These are phyloP conservation scores for Eurystomus gularis DNA, from an alignment of 2,113 vertebrate species.

Conservation along the genomic window DNA sequence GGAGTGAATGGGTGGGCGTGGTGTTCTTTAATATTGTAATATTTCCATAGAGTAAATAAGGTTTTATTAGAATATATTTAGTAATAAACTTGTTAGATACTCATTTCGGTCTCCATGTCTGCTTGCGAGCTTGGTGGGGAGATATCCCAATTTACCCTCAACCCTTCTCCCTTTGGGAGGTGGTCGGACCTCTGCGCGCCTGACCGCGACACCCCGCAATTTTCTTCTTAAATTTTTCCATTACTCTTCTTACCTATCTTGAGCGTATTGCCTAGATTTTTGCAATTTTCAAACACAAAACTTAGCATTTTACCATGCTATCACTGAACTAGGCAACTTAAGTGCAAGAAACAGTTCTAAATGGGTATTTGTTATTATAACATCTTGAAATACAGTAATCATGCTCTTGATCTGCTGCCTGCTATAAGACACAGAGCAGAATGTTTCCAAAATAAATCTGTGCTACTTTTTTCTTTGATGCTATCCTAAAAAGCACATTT, in stretches of 20 bases:
- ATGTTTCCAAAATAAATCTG: not conserved
- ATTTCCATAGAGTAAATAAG: too few species aligned
- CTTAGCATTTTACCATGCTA: not conserved
- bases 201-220: too few species aligned
- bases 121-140: too few species aligned
- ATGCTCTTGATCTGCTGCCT: not conserved
- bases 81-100: too few species aligned
- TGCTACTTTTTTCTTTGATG: not conserved
- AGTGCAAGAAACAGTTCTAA: not conserved
- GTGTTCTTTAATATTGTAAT: too few species aligned
- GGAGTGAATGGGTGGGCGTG: too few species aligned
- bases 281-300: not conserved
- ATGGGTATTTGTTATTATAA: not conserved
- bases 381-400: not conserved
- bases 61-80: too few species aligned
- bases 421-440: not conserved
- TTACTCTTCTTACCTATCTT: not conserved
- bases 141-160: too few species aligned
- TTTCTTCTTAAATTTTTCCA: not conserved
- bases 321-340: not conserved
- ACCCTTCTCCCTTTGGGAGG: too few species aligned
- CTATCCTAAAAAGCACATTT: not conserved
- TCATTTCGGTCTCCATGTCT: too few species aligned
- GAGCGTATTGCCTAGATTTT: rapidly evolving
- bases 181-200: too few species aligned